A percentile compares a stretch with the other conserved stretches of the same genome.
These are phyloP conservation scores for Chaenodraco wilsoni DNA, from an alignment of 2,797 vertebrate genomes.

Conservation along the genomic window DNA sequence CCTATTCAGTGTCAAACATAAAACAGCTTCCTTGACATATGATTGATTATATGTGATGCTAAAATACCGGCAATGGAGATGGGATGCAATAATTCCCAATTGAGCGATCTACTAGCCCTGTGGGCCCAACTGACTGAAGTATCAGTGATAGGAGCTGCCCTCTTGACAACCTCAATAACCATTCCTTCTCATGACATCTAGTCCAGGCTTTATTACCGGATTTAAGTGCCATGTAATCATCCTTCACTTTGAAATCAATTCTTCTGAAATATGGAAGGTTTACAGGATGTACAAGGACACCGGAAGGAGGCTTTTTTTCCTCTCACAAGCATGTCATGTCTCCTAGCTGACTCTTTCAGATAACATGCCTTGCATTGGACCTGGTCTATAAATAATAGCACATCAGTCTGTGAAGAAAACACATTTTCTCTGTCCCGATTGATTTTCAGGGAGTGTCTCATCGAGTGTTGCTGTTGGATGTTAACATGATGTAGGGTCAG, in stretches of 20 bases:
- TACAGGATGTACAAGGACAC: slow-evolving; percentile 31
- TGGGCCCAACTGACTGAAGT: slow-evolving; percentile 18
- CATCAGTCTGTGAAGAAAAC: neutral
- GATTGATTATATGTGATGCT: slow-evolving; percentile 1
- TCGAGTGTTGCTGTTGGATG: neutral
- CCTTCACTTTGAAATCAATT: slow-evolving; percentile 20
- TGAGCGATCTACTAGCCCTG: slow-evolving; percentile 11
- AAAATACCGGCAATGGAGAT: slow-evolving; percentile 1
- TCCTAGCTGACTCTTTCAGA: slow-evolving; percentile 5
- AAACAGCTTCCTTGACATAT: neutral
- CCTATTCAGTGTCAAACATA: neutral
- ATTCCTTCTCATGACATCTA: slow-evolving; percentile 19
- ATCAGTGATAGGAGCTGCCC: slow-evolving; percentile 39
- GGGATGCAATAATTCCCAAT: slow-evolving; percentile 1
- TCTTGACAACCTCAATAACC: slow-evolving; percentile 29
- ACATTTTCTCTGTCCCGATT: neutral
- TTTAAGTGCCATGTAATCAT: slow-evolving; percentile 41
- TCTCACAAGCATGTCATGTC: neutral
- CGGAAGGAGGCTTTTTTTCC: neutral
- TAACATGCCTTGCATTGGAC: neutral
- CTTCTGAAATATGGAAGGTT: slow-evolving; percentile 16
- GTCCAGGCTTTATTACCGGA: slow-evolving; percentile 31
- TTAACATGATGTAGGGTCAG: neutral
- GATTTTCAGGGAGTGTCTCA: neutral
- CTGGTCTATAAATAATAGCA: slow-evolving; percentile 5